Evolutionary conservation across 2,797 vertebrate genomes (phyloP).

Genomic region (Alfaro cultratus): DNA sequence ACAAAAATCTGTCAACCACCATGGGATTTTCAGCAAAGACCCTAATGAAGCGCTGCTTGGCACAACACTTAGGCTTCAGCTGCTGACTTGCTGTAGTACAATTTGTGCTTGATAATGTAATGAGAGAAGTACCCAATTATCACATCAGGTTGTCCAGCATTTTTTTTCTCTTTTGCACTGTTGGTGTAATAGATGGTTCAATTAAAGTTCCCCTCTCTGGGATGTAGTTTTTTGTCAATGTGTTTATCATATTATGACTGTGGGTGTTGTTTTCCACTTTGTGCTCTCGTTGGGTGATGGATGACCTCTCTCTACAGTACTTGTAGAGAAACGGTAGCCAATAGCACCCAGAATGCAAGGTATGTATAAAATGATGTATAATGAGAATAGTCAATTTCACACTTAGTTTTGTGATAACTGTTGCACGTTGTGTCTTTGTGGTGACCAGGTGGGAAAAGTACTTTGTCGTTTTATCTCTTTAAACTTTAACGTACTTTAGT

Average conservation of each 20-base stretch:
- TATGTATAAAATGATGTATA: conserved; percentile 59
- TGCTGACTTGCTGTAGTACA: background rate
- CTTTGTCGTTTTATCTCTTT: background rate
- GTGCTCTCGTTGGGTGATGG: conserved; percentile 76
- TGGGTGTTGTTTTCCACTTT: conserved; percentile 75
- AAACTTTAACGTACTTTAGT: background rate
- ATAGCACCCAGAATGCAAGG: conserved; percentile 78
- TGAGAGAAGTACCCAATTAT: conserved; percentile 38
- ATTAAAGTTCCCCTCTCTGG: conserved; percentile 43
- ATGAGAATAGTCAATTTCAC: conserved; percentile 9
- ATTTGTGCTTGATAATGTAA: conserved; percentile 18
- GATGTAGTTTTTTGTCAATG: conserved; percentile 26
- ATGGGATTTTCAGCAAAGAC: background rate
- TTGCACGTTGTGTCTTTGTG: conserved; percentile 1
- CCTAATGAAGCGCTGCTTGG: background rate
- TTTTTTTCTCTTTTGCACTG: conserved; percentile 7
- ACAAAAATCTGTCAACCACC: background rate
- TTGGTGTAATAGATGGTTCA: conserved; percentile 40
- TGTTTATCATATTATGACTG: conserved; percentile 58
- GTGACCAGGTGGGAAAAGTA: background rate
- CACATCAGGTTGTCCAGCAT: conserved; percentile 26
- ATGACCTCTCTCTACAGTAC: conserved; percentile 50
- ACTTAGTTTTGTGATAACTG: conserved; percentile 3
- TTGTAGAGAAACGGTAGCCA: conserved; percentile 77
- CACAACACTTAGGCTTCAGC: background rate